These are phyloP conservation scores for Drosophila mimica DNA, from an alignment of 2,888 invertebrate species.

Conservation along the genomic window DNA sequence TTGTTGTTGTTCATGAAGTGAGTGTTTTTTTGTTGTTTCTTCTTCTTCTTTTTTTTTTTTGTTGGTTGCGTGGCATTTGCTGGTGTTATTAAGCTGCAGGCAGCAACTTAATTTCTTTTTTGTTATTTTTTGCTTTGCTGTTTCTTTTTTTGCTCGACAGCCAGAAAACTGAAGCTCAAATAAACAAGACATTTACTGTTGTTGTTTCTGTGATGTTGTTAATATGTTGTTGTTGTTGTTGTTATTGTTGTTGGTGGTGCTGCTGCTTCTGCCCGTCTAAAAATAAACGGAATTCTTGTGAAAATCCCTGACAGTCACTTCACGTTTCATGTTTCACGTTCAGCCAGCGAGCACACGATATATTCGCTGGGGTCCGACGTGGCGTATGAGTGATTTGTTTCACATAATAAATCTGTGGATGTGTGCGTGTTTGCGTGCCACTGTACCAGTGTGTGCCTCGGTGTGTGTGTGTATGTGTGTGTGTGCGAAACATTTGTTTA, in stretches of 20 bases:
- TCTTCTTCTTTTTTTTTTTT: slow-evolving; percentile 4
- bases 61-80: slow-evolving; percentile 51
- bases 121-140: slow-evolving; percentile 25
- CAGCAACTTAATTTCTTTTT: slow-evolving; percentile 77
- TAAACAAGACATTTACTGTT: slow-evolving; percentile 65
- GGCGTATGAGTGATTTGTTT: slow-evolving; percentile 65
- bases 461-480: slow-evolving; percentile 16
- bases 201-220: slow-evolving; percentile 35
- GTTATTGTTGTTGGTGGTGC: slow-evolving; percentile 30
- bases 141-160: slow-evolving; percentile 19
- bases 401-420: slow-evolving; percentile 52
- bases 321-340: slow-evolving; percentile 50
- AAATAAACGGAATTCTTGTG: slow-evolving; percentile 50
- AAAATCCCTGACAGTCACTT: slow-evolving; percentile 61
- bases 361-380: slow-evolving; percentile 35
- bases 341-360: slow-evolving; percentile 13
- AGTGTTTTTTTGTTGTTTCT: slow-evolving; percentile 29
- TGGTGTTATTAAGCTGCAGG: slow-evolving; percentile 75
- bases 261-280: slow-evolving; percentile 16
- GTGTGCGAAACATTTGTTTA: slow-evolving; percentile 39
- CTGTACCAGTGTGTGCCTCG: slow-evolving; percentile 17
- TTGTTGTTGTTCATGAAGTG: slow-evolving; percentile 19
- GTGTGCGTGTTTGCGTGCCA: slow-evolving; percentile 41
- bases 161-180: slow-evolving; percentile 52
- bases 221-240: slow-evolving; percentile 30